phyloP scores from a whole-genome alignment of 2,797 vertebrate species.

The Atherinosoma microstoma region DNA sequence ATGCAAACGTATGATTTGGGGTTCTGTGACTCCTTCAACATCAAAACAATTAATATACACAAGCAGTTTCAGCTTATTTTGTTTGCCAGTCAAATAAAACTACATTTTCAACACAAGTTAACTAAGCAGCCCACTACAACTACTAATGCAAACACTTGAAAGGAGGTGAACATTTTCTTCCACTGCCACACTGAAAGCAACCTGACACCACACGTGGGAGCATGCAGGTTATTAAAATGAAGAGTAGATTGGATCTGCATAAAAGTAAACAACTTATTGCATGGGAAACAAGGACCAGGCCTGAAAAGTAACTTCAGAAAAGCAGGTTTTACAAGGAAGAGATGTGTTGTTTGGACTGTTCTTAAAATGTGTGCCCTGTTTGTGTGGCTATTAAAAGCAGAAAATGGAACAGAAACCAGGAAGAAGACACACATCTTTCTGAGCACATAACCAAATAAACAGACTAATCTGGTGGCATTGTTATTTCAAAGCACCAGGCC shows the following conservation, averaged over 20 bases:
- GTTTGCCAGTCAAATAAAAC: neutral
- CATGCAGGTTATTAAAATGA: conserved; percentile 29
- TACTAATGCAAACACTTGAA: conserved; percentile 14
- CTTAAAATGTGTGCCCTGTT: neutral
- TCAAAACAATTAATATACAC: neutral
- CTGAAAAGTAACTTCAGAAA: conserved; percentile 25
- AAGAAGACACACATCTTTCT: conserved; percentile 12
- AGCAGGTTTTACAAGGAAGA: conserved; percentile 18
- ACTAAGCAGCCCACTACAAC: neutral
- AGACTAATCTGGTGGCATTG: conserved; percentile 17
- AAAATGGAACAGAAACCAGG: conserved; percentile 19
- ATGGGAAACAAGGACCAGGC: conserved; percentile 20
- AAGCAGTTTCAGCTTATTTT: neutral
- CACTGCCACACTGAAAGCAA: conserved; percentile 39
- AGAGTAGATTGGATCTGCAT: conserved; percentile 38
- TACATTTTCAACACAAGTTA: neutral
- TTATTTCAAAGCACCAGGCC: neutral
- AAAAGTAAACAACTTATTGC: conserved; percentile 47
- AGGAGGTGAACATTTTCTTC: conserved; percentile 26
- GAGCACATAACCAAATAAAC: conserved; percentile 7
- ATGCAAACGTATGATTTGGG: neutral
- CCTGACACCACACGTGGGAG: conserved; percentile 43
- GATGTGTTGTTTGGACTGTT: conserved; percentile 11
- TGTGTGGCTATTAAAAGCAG: neutral
- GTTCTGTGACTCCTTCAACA: neutral